Evolutionary conservation across 2,113 vertebrate species (phyloP), one percentile per base, ranked within the genome.

Genomic region (Formicarius rufipectus): DNA sequence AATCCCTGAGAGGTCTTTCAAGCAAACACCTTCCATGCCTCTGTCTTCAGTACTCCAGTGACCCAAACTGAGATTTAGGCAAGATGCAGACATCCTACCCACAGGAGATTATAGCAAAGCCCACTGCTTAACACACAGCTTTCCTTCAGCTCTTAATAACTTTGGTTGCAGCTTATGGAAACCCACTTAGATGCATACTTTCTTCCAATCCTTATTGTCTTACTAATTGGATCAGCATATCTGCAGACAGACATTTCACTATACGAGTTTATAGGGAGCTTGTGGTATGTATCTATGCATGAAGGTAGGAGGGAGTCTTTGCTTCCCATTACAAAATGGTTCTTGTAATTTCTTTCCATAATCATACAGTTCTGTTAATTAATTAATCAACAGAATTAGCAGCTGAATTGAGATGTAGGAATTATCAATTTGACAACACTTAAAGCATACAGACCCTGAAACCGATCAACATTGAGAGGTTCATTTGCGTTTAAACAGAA

Each of bases 111-210:
- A 93, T 24, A 89, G 58, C 25, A 60, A 91, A 94, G 37, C 60
- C 73, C 47, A 44, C 47, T 75, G 37, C 89, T 95, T 92, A 93
- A 84, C 73, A 89, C 62, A 72, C 31, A 82, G 91, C 84, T 97
- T 91, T 96, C 63, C 94, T 93, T 87, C 89, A 95, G 89, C 93
- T 89, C 89, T 84, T 97, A 96, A 96, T 78, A 58, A 87, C 89
- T 64, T 94, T 76, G 77, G 69, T 64, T 75, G 74, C 74, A 95
- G 74, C 89, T 95, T 90, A 95, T 66, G 49, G 91, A 94, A 95
- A 97, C 93, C 80, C 77, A 95, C 95, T 97, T 96, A 95, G 89
- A 91, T 42, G 64, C 69, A 94, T 69, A 93, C 95, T 94, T 95
- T 95, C 94, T 96, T 96, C 81, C 87, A 95, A 33, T 93, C 89